Evolutionary conservation across 2,113 vertebrate genomes (phyloP), one percentile per base, ranked within the genome.

Genomic region (Oostethus manadensis): DNA sequence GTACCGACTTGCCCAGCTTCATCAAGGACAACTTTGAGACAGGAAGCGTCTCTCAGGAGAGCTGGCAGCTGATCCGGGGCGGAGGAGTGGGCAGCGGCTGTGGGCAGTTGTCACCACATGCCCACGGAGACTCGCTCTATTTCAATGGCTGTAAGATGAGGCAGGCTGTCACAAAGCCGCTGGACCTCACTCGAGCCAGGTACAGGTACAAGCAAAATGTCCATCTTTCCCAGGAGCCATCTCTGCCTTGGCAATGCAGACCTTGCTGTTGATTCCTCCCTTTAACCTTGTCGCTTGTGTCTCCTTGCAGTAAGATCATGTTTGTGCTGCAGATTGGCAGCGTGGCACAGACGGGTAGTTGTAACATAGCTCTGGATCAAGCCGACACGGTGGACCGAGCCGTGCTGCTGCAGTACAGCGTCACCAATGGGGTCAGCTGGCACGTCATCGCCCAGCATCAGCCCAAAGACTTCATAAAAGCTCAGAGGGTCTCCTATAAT

Each of bases 21-120:
- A 95, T 99, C 84, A 98, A 98, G 88, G 97, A 99, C 77, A 98
- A 98, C 82, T 99, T 99, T 83, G 97, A 99, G 85, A 97, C 95
- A 0, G 91, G 93, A 62, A 87, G 87, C 44, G 92, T 95, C 64
- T 98, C 95, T 16, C 91, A 92, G 81, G 91, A 94, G 84, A 98
- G 94, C 85, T 99, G 97, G 97, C 94, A 95, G 83, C 88, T 92
- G 48, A 95, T 98, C 80, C 94, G 98, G 70, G 97, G 96, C 0
- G 97, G 97, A 2, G 90, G 88, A 23, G 93, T 98, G 73, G 93
- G 95, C 68, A 97, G 93, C 26, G 97, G 97, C 70, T 99, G 97
- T 59, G 97, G 97, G 51, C 97, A 98, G 88, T 89, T 99, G 62
- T 94, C 92, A 17, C 96, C 97, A 16, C 97, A 97, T 0, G 97